A percentile compares a stretch with the other conserved stretches of the same genome.
phyloP scores from a whole-genome alignment of 2,113 vertebrate genomes.

The Maccullochella peelii region DNA sequence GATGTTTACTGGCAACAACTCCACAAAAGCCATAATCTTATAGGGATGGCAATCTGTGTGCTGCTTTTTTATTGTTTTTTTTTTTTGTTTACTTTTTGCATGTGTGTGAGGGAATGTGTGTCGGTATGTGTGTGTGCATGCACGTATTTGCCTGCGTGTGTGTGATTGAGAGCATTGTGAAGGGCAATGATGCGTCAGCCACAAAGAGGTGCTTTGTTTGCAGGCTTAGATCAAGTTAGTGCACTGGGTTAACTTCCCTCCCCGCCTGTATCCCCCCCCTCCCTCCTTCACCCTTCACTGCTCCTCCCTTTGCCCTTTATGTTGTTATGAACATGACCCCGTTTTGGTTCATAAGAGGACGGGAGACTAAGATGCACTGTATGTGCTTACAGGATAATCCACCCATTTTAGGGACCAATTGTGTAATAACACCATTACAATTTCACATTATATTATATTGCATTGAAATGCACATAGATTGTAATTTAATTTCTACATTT shows the following conservation, averaged over 20 bases:
- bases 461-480: neutral
- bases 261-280: neutral
- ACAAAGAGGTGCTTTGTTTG: conserved; percentile 77
- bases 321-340: conserved; percentile 59
- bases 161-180: conserved; percentile 65
- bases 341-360: conserved; percentile 29
- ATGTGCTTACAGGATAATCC: neutral
- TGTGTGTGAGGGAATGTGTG: neutral
- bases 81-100: neutral
- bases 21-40: neutral
- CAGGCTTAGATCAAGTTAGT: conserved; percentile 69
- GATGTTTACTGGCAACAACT: neutral
- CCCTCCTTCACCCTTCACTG: neutral
- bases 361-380: neutral
- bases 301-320: conserved; percentile 55
- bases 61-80: neutral
- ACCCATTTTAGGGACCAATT: neutral
- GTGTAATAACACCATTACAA: neutral
- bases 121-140: conserved; percentile 1
- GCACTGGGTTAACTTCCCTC: conserved; percentile 42
- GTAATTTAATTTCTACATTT: neutral
- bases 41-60: neutral
- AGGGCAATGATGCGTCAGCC: conserved; percentile 68
- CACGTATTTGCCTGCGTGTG: conserved; percentile 7
- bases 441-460: neutral